phyloP scores from a whole-genome alignment of 1,140 invertebrate genomes.

The Pemphigus obesinymphae region DNA sequence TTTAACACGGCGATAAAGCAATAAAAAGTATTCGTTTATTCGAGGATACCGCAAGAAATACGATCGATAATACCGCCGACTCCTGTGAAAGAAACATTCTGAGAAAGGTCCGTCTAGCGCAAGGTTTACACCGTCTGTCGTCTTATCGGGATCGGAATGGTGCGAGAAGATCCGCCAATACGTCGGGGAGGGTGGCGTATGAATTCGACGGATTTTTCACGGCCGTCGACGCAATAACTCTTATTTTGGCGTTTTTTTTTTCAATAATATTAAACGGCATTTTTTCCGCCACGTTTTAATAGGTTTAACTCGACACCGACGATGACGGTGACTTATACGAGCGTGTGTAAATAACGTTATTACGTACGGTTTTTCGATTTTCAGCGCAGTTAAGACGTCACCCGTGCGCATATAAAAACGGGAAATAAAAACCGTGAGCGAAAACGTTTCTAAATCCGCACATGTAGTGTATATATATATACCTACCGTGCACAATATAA shows the following conservation, averaged over 20 bases:
- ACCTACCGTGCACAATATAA: neutral
- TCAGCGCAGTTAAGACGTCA: slow-evolving; percentile 36
- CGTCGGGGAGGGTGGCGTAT: neutral
- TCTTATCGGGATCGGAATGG: too few relatives aligned
- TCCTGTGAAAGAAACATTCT: too few relatives aligned
- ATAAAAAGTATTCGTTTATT: too few relatives aligned
- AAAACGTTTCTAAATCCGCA: neutral
- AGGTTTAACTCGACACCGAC: slow-evolving; percentile 11
- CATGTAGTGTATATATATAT: neutral
- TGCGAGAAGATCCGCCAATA: neutral
- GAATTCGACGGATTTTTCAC: slow-evolving; percentile 18
- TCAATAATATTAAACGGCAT: too few relatives aligned
- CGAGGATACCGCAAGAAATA: too few relatives aligned
- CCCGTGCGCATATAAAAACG: neutral
- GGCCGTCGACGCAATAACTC: slow-evolving; percentile 32
- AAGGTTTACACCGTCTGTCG: too few relatives aligned
- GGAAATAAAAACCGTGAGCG: neutral
- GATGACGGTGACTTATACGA: too few relatives aligned
- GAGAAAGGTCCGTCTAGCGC: too few relatives aligned
- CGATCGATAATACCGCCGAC: too few relatives aligned
- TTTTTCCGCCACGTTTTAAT: neutral
- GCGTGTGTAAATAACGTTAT: neutral
- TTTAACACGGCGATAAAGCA: too few relatives aligned
- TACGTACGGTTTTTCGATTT: neutral
- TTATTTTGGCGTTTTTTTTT: neutral